Evolutionary conservation across 2,888 invertebrate genomes (phyloP).

Genomic region (Diogma glabrata): DNA sequence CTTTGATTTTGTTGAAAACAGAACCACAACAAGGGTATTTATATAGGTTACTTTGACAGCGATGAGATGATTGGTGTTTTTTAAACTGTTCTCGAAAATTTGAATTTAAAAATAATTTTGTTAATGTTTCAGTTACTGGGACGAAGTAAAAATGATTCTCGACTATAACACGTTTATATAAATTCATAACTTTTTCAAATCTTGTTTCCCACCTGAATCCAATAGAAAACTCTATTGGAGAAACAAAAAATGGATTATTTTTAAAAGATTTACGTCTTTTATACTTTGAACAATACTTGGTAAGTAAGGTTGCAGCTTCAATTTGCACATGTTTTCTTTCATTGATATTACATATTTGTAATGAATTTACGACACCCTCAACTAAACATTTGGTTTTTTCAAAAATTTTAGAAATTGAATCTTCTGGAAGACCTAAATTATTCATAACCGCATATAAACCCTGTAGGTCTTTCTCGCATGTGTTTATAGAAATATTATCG

Average conservation of each 20-base stretch:
- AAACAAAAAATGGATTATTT: background rate
- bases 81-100: background rate
- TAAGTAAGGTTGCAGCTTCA: background rate
- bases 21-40: background rate
- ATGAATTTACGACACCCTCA: background rate
- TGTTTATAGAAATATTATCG: background rate
- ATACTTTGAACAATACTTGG: background rate
- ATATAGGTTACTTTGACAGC: background rate
- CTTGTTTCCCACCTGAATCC: background rate
- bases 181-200: background rate
- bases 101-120: background rate
- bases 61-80: background rate
- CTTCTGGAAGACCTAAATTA: background rate
- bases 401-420: background rate
- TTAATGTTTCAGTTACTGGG: background rate
- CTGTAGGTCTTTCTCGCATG: background rate
- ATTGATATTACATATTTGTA: background rate
- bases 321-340: background rate
- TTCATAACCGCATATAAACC: background rate
- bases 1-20: background rate
- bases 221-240: background rate
- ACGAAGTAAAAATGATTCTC: background rate
- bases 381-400: background rate
- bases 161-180: background rate
- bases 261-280: background rate